Base-by-base conservation (phyloP, 1,140 invertebrate genomes). In the Hyposmocoma kahamanoa region DNA sequence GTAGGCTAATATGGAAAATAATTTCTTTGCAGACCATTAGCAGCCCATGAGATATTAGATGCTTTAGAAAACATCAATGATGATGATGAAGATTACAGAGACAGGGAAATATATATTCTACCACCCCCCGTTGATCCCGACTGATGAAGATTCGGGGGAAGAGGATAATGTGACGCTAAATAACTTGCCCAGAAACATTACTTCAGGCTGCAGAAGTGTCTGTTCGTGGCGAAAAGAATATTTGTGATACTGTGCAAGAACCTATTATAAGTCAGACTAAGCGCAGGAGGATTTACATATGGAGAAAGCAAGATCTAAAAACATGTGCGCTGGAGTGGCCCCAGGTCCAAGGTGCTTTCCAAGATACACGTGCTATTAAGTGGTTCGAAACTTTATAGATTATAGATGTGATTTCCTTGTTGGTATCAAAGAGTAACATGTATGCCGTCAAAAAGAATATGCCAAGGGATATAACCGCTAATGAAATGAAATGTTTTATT, bases 361-460 rank as follows among this genome's bases (percentile, higher is more conserved):
- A 36, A n/a, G 15, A 41, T 41, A 41, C 18, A 21, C 15, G 17
- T 21, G 17, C 38, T 8, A 41, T 41, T 17, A 6, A 19, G 8
- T 41, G 17, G 4, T 41, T 41, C 21, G 38, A 41, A 8, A n/a
- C 3, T 19, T n/a, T 41, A 8, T 41, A 19, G 3, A 19, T 19
- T 41, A 6, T 3, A 41, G 19, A 20, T n/a, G 13, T 41, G 3
- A 19, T 41, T 5, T 5, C 8, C 6, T 8, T 41, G 8, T 20
- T 41, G 13, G 38, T 41, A n/a, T 8, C 8, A 41, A 6, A n/a
- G 8, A 41, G 8, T 21, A 41, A 41, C 13, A n/a, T 19, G 13
- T 41, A 41, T 20, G 38, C 38, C 8, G 6, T 17, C 8, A 41
- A 41, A 41, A 41, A 41, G 19, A 41, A 41, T 41, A 3, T 19